phyloP scores from a whole-genome alignment of 1,140 invertebrate genomes.

The Eurosta solidaginis region DNA sequence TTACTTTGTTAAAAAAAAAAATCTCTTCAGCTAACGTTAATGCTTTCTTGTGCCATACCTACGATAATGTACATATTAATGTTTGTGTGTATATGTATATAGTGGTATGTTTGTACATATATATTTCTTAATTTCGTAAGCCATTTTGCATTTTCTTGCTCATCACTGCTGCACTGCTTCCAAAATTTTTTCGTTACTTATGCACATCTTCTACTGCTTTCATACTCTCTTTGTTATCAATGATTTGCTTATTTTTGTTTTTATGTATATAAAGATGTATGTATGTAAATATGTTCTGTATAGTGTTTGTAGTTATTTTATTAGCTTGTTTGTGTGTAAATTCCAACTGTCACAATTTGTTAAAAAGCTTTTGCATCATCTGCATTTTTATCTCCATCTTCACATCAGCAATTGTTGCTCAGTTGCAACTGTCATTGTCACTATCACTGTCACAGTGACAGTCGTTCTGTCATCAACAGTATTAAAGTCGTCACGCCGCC shows the following conservation, averaged over 20 bases:
- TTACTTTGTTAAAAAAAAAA: background rate
- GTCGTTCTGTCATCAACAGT: background rate
- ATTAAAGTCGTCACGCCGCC: background rate
- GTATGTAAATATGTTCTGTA: too few species aligned
- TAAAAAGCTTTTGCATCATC: constrained; percentile 3
- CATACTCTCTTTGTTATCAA: background rate
- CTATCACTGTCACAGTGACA: background rate
- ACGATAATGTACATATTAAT: background rate
- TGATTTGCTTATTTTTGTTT: too few species aligned
- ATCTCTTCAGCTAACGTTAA: background rate
- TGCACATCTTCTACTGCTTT: background rate
- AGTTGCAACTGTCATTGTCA: background rate
- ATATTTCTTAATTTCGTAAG: background rate
- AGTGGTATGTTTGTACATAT: too few species aligned
- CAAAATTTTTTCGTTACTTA: background rate
- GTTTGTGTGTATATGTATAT: too few species aligned
- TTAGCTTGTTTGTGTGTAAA: background rate
- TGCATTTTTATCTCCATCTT: background rate
- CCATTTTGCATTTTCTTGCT: background rate
- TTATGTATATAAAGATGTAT: too few species aligned
- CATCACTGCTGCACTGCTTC: background rate
- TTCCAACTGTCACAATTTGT: background rate
- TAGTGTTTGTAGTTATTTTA: background rate
- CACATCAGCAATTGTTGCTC: background rate
- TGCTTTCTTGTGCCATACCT: background rate